Conservation (phyloP, 1,140 invertebrate genomes). For the Hylaeus anthracinus region DNA sequence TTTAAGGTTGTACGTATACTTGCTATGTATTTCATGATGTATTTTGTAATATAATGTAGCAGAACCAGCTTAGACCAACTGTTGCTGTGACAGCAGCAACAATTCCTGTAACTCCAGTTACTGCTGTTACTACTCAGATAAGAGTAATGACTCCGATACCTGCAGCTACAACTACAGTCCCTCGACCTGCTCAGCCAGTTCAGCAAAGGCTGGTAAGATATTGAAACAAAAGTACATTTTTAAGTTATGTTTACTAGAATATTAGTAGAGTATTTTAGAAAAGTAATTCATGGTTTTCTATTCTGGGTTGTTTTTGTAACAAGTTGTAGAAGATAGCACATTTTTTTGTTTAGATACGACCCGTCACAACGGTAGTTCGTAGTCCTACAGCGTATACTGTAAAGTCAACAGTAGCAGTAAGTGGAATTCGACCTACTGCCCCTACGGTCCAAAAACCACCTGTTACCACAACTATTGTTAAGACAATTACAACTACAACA, state of each 20-base stretch:
- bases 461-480: slow-evolving; percentile 67
- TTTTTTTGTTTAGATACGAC: slow-evolving; percentile 55
- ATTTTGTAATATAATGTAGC: slow-evolving; percentile 40
- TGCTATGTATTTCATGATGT: slow-evolving; percentile 20
- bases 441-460: slow-evolving; percentile 74
- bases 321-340: not conserved
- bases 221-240: not conserved
- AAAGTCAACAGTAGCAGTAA: slow-evolving; percentile 72
- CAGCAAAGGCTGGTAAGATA: slow-evolving; percentile 78
- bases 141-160: slow-evolving; percentile 82
- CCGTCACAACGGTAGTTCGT: slow-evolving; percentile 70
- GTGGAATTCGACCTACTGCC: slow-evolving; percentile 70
- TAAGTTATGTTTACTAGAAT: not conserved
- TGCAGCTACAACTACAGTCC: slow-evolving; percentile 73
- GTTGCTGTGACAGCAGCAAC: slow-evolving; percentile 68
- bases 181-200: slow-evolving; percentile 76
- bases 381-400: slow-evolving; percentile 71
- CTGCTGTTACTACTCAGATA: slow-evolving; percentile 81
- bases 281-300: not conserved
- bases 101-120: slow-evolving; percentile 72
- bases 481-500: slow-evolving; percentile 67
- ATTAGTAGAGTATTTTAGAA: not conserved
- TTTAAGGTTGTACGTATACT: slow-evolving; percentile 9
- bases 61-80: slow-evolving; percentile 75
- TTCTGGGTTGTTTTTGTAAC: not conserved